Evolutionary conservation across 2,113 vertebrate genomes (phyloP).

Genomic region (Phalacrocorax carbo): DNA sequence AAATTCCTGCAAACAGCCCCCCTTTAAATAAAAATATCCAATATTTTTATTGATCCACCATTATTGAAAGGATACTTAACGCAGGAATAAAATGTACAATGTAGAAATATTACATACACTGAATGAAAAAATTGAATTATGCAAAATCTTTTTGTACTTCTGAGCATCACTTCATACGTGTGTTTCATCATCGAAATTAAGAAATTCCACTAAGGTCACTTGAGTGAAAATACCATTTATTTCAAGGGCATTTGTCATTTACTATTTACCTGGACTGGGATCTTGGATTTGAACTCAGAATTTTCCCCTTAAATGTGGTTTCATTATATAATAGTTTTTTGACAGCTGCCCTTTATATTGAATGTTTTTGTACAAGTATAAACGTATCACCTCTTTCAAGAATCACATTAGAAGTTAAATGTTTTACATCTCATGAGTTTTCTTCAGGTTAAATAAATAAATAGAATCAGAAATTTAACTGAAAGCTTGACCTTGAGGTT

Average conservation of each 20-base stretch:
- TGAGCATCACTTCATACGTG: neutral
- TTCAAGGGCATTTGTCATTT: neutral
- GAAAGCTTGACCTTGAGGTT: neutral
- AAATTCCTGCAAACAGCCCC: neutral
- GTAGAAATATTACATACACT: neutral
- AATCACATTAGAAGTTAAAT: neutral
- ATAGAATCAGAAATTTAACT: neutral
- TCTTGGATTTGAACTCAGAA: neutral
- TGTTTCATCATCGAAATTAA: neutral
- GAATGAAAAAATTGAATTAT: neutral
- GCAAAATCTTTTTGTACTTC: neutral
- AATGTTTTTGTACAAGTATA: neutral
- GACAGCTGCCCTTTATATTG: neutral
- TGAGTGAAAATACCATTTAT: neutral
- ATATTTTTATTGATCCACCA: neutral
- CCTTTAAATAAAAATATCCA: neutral
- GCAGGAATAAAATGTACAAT: neutral
- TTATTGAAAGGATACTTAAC: neutral
- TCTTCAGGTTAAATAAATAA: neutral
- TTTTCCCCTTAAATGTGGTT: neutral
- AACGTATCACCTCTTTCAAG: neutral
- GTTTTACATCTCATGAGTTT: neutral
- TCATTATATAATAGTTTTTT: neutral
- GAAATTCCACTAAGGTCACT: neutral
- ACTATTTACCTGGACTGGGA: neutral